Evolutionary conservation across 2,797 vertebrate species (phyloP).

Genomic region (Gephyroberyx darwinii): DNA sequence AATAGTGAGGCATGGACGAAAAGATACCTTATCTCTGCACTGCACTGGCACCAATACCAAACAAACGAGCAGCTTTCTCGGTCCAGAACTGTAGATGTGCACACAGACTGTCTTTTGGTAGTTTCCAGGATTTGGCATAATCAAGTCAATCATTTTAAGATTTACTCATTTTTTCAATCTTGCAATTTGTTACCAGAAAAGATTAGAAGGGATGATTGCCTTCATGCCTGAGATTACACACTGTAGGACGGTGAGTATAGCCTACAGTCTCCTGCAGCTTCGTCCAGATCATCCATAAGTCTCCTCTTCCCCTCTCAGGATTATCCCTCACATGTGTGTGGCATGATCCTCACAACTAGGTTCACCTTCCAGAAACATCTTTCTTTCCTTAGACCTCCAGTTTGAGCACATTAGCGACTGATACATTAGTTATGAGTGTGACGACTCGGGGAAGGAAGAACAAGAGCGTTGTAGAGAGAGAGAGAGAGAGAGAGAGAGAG

Average conservation of each 20-base stretch:
- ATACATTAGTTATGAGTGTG: slow-evolving; percentile 57
- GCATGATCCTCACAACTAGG: background rate
- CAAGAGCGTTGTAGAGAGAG: background rate
- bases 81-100: slow-evolving; percentile 16
- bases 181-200: background rate
- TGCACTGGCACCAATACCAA: slow-evolving; percentile 27
- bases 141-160: too few relatives aligned
- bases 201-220: background rate
- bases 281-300: slow-evolving; percentile 10
- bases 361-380: slow-evolving; percentile 49
- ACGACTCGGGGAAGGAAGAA: slow-evolving; percentile 10
- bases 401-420: slow-evolving; percentile 45
- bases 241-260: background rate
- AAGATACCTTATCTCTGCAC: slow-evolving; percentile 51
- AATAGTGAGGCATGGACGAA: slow-evolving; percentile 58
- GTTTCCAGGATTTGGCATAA: slow-evolving; percentile 16
- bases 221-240: background rate
- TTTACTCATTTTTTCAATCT: slow-evolving; percentile 17
- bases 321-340: background rate
- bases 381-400: slow-evolving; percentile 46
- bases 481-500: background rate
- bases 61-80: slow-evolving; percentile 34
- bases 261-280: slow-evolving; percentile 5
- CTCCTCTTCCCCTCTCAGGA: background rate
- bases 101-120: background rate